Evolutionary conservation across 2,888 invertebrate genomes (phyloP), one percentile per base, ranked within the genome.

Genomic region (Holacanthella duospinosa): DNA sequence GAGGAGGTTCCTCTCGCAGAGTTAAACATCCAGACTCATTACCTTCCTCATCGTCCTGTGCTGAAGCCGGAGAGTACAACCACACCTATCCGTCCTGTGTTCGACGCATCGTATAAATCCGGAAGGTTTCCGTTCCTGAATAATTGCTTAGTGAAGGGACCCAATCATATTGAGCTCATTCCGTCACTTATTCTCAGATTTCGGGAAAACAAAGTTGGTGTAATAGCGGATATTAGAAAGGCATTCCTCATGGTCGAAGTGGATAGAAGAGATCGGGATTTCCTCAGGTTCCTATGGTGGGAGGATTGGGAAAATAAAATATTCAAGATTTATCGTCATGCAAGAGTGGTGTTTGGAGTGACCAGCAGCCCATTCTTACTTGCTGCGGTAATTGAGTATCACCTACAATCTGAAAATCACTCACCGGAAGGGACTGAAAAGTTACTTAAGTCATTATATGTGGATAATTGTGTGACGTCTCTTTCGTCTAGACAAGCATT

Each of bases 21-120:
- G 19, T n/a, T 4, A 21, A 16, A 4, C 21, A 59, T 59, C 2
- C 43, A 59, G 19, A 24, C 24, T 24, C 64, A 66, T 29, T 68
- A 63, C 29, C 54, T 68, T 1, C 66, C 68, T 1, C 74, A 74
- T 62, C 65, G 69, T 19, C 68, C 66, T 1, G 73, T 74, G 1
- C 24, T 73, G 2, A 74, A 74, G 58, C 53, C 60, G 9, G 60
- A 66, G 0, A 66, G 65, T 53, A 1, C 29, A 1, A 70, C 71
- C 1, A 73, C 73, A n/a, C 63, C 63, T 36, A 60, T 72, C 2
- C 58, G 71, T 25, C 71, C 72, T 1, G 71, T 73, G 1, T 73
- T 73, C 64, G 72, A 74, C 56, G 72, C 70, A 1, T 69, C 68
- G 6, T 61, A 62, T 21, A 62, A 65, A 43, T 19, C 25, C 1